phyloP scores from a whole-genome alignment of 2,113 vertebrate species.

The Agapornis roseicollis region DNA sequence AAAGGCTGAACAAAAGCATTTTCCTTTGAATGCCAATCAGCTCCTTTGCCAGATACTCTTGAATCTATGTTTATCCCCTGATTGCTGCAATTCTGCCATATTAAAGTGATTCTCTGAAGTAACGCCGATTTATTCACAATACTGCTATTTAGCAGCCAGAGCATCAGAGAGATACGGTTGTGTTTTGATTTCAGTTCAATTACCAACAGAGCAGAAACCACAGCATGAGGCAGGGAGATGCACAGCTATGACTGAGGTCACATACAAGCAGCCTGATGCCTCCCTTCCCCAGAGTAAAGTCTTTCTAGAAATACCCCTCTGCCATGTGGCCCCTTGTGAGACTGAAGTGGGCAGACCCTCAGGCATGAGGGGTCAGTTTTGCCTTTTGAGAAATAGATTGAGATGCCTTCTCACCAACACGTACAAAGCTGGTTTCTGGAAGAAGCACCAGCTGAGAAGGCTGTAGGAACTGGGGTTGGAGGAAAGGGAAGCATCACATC shows the following conservation, averaged over 20 bases:
- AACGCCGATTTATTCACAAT: conserved; percentile 46
- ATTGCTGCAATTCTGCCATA: conserved; percentile 27
- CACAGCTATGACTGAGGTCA: neutral
- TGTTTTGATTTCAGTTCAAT: conserved; percentile 57
- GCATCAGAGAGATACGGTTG: neutral
- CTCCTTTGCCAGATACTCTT: conserved; percentile 11
- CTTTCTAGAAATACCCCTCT: neutral
- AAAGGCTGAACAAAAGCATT: neutral
- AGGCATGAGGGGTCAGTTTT: neutral
- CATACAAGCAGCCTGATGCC: neutral
- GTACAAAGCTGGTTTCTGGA: neutral
- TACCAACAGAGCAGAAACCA: conserved; percentile 9
- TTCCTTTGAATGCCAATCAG: conserved; percentile 26
- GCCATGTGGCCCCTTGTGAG: accelerated
- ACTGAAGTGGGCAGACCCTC: neutral
- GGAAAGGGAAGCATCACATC: neutral
- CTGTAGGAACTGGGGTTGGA: neutral
- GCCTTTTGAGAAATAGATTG: neutral
- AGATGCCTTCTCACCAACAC: neutral
- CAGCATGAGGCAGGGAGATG: neutral
- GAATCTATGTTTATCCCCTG: conserved; percentile 10
- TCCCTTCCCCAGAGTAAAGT: neutral
- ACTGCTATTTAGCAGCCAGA: conserved; percentile 21
- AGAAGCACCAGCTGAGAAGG: neutral
- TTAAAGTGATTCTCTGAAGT: conserved; percentile 18